Percentiles rank a stretch among this genome's conserved stretches.
Evolutionary conservation across 1,140 invertebrate species (phyloP).

Genomic region (Branchinecta lindahli): DNA sequence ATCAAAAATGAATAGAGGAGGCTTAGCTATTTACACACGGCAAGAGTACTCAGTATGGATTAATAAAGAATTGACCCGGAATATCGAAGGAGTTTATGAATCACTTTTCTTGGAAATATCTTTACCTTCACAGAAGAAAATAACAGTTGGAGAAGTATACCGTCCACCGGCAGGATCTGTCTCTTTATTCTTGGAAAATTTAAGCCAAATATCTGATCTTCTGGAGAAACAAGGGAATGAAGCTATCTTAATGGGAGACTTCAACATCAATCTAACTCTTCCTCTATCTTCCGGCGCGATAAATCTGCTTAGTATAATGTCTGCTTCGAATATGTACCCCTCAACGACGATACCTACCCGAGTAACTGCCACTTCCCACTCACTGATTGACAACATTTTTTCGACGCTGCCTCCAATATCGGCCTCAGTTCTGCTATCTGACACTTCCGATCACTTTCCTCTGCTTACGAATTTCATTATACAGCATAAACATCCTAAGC

Average conservation of each 20-base stretch:
- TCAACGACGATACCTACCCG: not conserved
- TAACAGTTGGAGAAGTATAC: constrained; percentile 2
- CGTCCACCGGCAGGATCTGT: constrained; percentile 3
- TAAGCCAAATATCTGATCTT: constrained; percentile 8
- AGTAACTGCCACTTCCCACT: not conserved
- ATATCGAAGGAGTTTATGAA: constrained; percentile 6
- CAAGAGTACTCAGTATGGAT: not conserved
- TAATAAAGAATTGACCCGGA: constrained; percentile 5
- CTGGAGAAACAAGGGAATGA: too few relatives aligned
- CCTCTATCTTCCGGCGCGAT: not conserved
- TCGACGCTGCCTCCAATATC: constrained; percentile 3
- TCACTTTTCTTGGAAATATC: not conserved
- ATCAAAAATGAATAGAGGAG: too few relatives aligned
- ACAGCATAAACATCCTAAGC: not conserved
- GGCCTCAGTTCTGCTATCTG: too few relatives aligned
- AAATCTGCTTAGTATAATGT: constrained; percentile 6
- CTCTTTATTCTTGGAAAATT: constrained; percentile 9
- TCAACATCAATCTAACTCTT: constrained; percentile 5
- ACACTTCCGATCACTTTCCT: constrained; percentile 4
- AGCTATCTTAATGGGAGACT: constrained; percentile 5
- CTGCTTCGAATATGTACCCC: constrained; percentile 7
- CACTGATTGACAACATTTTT: not conserved
- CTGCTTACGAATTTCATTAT: constrained; percentile 1
- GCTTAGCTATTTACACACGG: constrained; percentile 4
- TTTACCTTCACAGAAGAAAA: constrained; percentile 9